phyloP scores from a whole-genome alignment of 1,140 invertebrate species.

The Drosophila dunni region DNA sequence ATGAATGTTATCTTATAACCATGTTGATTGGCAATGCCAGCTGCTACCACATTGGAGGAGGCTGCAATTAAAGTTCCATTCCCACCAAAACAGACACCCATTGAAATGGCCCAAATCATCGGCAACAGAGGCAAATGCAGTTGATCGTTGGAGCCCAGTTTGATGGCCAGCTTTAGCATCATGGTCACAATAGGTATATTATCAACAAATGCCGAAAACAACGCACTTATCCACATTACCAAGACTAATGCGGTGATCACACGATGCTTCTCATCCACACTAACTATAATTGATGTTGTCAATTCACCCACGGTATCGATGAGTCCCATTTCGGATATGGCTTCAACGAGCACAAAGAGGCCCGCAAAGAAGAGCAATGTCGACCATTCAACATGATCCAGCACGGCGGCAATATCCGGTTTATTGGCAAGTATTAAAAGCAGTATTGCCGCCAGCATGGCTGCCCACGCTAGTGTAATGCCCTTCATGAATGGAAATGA shows the following conservation, averaged over 20 bases:
- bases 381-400: slow-evolving; percentile 90
- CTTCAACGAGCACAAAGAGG: slow-evolving; percentile 92
- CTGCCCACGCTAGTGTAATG: slow-evolving; percentile 89
- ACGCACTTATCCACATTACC: slow-evolving; percentile 89
- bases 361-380: slow-evolving; percentile 91
- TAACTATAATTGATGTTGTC: slow-evolving; percentile 87
- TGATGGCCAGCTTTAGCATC: slow-evolving; percentile 90
- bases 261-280: slow-evolving; percentile 86
- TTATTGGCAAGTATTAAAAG: slow-evolving; percentile 87
- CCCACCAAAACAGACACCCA: slow-evolving; percentile 91
- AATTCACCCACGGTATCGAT: slow-evolving; percentile 89
- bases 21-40: slow-evolving; percentile 92
- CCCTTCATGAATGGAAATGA: slow-evolving; percentile 86
- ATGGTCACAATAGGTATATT: slow-evolving; percentile 93
- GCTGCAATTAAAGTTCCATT: slow-evolving; percentile 92
- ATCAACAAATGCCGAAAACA: slow-evolving; percentile 91
- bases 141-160: slow-evolving; percentile 86
- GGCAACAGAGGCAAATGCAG: slow-evolving; percentile 88
- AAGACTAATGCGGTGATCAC: slow-evolving; percentile 88
- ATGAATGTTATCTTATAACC: slow-evolving; percentile 90
- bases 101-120: slow-evolving; percentile 89
- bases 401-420: slow-evolving; percentile 88
- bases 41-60: slow-evolving; percentile 92
- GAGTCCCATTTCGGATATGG: slow-evolving; percentile 88
- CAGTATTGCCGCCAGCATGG: slow-evolving; percentile 88